Percentiles rank a stretch among this genome's conserved stretches.
These are phyloP conservation scores for Zingel zingel DNA, from an alignment of 2,113 vertebrate species.

Conservation along the genomic window DNA sequence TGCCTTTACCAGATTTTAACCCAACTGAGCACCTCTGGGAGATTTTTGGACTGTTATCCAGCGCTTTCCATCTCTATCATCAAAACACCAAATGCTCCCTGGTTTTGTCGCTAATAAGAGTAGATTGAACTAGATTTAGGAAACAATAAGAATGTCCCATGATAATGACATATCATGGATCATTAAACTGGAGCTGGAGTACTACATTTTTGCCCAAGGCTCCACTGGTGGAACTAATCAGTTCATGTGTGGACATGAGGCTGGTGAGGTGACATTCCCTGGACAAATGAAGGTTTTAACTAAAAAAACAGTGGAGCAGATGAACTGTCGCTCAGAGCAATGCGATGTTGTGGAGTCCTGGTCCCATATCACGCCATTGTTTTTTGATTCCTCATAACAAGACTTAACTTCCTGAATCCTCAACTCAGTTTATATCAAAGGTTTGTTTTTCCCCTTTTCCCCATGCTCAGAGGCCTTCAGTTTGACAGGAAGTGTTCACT, in stretches of 20 bases:
- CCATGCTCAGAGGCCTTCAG: neutral
- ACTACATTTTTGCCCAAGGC: constrained; percentile 16
- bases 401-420: constrained; percentile 37
- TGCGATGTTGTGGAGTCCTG: neutral
- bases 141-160: neutral
- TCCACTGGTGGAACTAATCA: constrained; percentile 26
- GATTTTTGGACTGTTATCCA: neutral
- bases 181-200: neutral
- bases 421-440: constrained; percentile 12
- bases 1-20: neutral
- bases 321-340: constrained; percentile 29
- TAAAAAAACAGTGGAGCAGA: neutral
- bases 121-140: neutral
- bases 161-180: neutral
- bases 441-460: neutral
- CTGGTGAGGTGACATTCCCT: constrained; percentile 3
- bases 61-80: neutral
- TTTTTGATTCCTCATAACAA: constrained; percentile 20
- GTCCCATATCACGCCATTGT: constrained; percentile 17
- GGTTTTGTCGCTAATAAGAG: neutral
- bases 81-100: neutral
- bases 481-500: constrained; percentile 42
- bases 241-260: constrained; percentile 14
- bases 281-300: constrained; percentile 13
- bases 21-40: neutral